These are phyloP conservation scores for Sebastes iracundus DNA, from an alignment of 2,797 vertebrate species.

Conservation along the genomic window DNA sequence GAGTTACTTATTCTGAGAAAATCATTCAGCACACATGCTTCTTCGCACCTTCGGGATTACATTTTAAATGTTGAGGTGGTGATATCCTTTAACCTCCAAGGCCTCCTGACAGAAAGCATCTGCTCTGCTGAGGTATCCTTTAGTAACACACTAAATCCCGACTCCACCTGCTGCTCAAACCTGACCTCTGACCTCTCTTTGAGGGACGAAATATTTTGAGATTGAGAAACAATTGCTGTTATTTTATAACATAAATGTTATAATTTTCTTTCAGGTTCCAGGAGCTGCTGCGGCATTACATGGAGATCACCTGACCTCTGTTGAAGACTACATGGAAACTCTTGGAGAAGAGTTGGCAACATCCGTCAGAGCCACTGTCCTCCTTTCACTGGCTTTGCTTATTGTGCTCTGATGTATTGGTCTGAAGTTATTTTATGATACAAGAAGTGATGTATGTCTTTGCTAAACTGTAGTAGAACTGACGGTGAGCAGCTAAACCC, in stretches of 20 bases:
- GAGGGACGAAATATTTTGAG: background rate
- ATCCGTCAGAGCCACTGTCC: slow-evolving; percentile 14
- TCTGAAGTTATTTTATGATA: slow-evolving; percentile 10
- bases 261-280: slow-evolving; percentile 41
- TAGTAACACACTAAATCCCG: background rate
- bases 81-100: background rate
- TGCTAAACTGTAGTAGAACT: slow-evolving; percentile 2
- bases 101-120: background rate
- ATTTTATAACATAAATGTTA: background rate
- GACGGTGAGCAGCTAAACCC: background rate
- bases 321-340: slow-evolving; percentile 30
- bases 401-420: slow-evolving; percentile 21
- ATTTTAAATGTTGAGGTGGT: background rate
- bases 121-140: background rate
- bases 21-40: background rate
- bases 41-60: background rate
- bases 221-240: background rate
- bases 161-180: background rate
- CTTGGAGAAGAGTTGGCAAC: slow-evolving; percentile 9
- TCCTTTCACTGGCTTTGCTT: slow-evolving; percentile 7
- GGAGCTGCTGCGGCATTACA: slow-evolving; percentile 25
- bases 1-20: background rate
- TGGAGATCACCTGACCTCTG: slow-evolving; percentile 26
- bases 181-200: background rate
- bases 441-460: background rate